These are phyloP conservation scores for Zaprionus kolodkinae DNA, from an alignment of 1,140 invertebrate genomes.

Conservation along the genomic window DNA sequence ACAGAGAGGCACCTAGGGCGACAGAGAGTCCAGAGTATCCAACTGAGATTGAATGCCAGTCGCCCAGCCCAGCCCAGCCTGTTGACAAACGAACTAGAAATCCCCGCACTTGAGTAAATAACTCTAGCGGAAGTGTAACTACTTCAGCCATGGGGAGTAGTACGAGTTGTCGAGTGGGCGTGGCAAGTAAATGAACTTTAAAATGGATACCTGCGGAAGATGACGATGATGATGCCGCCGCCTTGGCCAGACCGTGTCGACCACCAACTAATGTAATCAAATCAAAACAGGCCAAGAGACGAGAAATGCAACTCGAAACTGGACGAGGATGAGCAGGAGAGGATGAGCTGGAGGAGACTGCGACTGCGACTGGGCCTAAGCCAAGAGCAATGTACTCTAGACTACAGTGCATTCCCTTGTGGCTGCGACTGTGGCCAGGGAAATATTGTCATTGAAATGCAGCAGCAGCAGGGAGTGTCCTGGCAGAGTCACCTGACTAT, in stretches of 20 bases:
- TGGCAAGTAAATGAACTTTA: slow-evolving; percentile 77
- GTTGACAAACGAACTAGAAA: slow-evolving; percentile 78
- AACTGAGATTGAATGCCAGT: slow-evolving; percentile 4
- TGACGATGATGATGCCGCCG: background rate
- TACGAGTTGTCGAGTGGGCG: background rate
- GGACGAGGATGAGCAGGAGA: slow-evolving; percentile 10
- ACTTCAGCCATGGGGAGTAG: slow-evolving; percentile 21
- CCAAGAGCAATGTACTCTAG: slow-evolving; percentile 45
- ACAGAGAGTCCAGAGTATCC: too few species aligned
- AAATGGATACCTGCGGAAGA: slow-evolving; percentile 54
- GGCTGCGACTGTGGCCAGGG: slow-evolving; percentile 16
- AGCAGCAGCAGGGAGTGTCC: slow-evolving; percentile 46
- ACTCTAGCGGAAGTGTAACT: slow-evolving; percentile 72
- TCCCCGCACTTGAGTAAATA: slow-evolving; percentile 78
- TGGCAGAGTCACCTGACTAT: slow-evolving; percentile 54
- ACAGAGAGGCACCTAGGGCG: too few species aligned
- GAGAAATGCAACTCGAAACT: slow-evolving; percentile 45
- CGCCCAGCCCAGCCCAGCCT: slow-evolving; percentile 15
- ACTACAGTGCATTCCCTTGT: background rate
- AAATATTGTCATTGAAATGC: slow-evolving; percentile 79
- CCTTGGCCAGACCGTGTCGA: background rate
- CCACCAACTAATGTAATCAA: slow-evolving; percentile 75
- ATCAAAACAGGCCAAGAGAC: slow-evolving; percentile 66
- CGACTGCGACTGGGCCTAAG: background rate
- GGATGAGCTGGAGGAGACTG: too few species aligned